Evolutionary conservation across 2,113 vertebrate species (phyloP).

Genomic region (Cryptotis parvus): DNA sequence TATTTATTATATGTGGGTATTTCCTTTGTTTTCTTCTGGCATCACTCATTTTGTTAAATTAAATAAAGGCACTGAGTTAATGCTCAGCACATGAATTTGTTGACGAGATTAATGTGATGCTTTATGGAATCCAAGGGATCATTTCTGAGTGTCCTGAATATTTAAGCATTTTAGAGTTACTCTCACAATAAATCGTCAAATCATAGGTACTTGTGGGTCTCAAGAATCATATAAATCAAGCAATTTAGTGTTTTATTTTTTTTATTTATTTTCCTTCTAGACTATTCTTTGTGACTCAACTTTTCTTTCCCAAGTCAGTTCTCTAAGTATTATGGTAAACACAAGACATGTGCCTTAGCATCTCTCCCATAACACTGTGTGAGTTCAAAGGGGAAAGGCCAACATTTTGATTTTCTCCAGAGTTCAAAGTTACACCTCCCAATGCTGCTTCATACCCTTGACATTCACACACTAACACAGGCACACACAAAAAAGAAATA

Average conservation of each 20-base stretch:
- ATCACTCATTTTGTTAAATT: not conserved
- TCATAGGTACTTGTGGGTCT: too few species aligned
- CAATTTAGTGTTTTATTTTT: not conserved
- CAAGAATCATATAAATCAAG: not conserved
- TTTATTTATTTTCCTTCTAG: not conserved
- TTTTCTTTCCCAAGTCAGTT: not conserved
- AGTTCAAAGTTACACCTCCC: too few species aligned
- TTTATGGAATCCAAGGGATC: fast-evolving
- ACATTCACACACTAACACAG: not conserved
- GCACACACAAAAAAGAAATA: not conserved
- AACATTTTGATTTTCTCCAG: too few species aligned
- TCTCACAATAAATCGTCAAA: not conserved
- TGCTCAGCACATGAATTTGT: too few species aligned
- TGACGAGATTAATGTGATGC: not conserved
- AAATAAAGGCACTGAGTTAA: not conserved
- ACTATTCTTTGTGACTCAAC: not conserved
- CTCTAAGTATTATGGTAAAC: not conserved
- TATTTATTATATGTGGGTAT: not conserved
- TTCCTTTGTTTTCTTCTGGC: not conserved
- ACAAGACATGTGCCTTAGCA: too few species aligned
- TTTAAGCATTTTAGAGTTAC: not conserved
- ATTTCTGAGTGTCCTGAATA: too few species aligned
- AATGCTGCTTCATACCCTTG: too few species aligned
- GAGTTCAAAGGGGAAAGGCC: too few species aligned
- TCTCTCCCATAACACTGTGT: too few species aligned